Conservation (phyloP, 2,888 invertebrate species). For the Balanococcus diminutus region DNA sequence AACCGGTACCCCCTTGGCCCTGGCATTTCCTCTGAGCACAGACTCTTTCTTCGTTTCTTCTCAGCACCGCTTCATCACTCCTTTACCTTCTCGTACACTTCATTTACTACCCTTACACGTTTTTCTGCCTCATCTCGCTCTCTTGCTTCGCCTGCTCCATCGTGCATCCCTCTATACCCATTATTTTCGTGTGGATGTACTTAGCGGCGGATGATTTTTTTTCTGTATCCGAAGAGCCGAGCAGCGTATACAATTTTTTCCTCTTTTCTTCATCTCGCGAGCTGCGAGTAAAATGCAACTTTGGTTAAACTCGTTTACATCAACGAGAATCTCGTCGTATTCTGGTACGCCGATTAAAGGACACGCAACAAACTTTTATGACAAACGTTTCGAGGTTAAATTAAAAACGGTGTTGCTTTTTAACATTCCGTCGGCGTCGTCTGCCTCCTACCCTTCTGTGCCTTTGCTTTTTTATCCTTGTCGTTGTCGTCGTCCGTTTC, state of each 20-base stretch:
- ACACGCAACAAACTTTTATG: constrained; percentile 13
- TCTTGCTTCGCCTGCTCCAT: not conserved
- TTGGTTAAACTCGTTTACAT: constrained; percentile 25
- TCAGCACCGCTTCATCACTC: not conserved
- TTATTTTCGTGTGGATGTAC: constrained; percentile 48
- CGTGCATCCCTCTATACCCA: constrained; percentile 7
- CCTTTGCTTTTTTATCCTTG: not conserved
- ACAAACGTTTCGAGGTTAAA: constrained; percentile 32
- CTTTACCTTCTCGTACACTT: constrained; percentile 47
- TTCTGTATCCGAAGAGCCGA: not conserved
- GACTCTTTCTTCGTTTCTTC: too few species aligned
- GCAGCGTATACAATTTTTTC: not conserved
- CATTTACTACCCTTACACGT: constrained; percentile 52
- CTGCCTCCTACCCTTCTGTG: not conserved
- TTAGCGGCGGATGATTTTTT: constrained; percentile 39
- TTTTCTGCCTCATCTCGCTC: not conserved
- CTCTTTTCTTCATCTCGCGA: not conserved
- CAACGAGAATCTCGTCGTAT: not conserved
- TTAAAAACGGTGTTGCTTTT: constrained; percentile 39
- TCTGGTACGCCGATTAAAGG: not conserved
- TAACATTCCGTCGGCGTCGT: constrained; percentile 25
- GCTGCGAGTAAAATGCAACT: constrained; percentile 30
- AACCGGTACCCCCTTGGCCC: constrained; percentile 36
- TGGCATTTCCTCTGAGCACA: too few species aligned
- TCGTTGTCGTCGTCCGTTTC: not conserved